Evolutionary conservation across 2,797 vertebrate genomes (phyloP).

Genomic region (Lutjanus campechanus): DNA sequence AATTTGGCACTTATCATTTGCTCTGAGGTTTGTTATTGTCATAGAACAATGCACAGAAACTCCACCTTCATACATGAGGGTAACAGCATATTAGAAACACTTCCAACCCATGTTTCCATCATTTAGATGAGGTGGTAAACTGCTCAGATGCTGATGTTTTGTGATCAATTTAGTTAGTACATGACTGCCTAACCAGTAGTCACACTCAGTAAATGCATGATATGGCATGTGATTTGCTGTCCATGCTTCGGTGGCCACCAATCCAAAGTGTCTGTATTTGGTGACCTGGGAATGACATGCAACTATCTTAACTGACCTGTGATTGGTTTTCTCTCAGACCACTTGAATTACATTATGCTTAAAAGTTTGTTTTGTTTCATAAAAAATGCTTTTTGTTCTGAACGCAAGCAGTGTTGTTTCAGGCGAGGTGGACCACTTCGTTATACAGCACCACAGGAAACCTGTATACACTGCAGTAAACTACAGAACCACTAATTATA

Average conservation of each 20-base stretch:
- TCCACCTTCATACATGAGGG: conserved; percentile 9
- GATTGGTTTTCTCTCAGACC: too few species aligned
- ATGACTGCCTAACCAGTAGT: neutral
- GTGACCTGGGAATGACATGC: too few species aligned
- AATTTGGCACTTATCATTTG: conserved; percentile 1
- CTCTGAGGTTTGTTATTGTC: conserved; percentile 13
- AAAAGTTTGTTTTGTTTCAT: neutral
- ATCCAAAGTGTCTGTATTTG: too few species aligned
- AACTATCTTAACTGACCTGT: too few species aligned
- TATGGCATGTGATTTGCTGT: neutral
- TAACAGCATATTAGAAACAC: neutral
- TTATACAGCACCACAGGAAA: conserved; percentile 4
- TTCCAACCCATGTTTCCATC: too few species aligned
- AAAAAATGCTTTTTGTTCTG: neutral
- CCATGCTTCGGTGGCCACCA: too few species aligned
- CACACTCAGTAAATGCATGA: neutral
- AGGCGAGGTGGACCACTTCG: neutral
- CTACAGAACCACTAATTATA: conserved; percentile 13
- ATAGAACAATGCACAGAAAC: conserved; percentile 43
- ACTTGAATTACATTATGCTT: too few species aligned
- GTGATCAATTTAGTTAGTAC: neutral
- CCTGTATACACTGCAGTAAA: conserved; percentile 4
- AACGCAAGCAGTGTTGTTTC: neutral
- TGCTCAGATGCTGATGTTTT: neutral
- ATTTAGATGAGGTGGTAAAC: too few species aligned